A percentile compares a stretch with the other conserved stretches of the same genome.
Conservation (phyloP, 2,888 invertebrate genomes). For the Ennomos quercinarius region DNA sequence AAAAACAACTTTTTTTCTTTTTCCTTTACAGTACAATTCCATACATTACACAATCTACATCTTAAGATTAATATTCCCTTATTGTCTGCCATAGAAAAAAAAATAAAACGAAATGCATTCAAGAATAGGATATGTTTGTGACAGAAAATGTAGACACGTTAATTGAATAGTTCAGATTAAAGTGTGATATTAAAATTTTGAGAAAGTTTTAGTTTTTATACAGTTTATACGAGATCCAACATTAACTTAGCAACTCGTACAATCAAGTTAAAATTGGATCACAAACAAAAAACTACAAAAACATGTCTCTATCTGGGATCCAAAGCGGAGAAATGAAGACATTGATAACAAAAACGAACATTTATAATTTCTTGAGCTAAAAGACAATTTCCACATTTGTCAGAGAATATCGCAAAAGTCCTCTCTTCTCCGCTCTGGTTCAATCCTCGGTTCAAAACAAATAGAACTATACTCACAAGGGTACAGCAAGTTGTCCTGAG, state of each 20-base stretch:
- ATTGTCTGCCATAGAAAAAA: conserved; percentile 25
- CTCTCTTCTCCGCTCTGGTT: conserved; percentile 21
- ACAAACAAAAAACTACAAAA: no score
- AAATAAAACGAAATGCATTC: conserved; percentile 17
- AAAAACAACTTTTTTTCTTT: conserved; percentile 43
- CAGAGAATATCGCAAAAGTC: conserved; percentile 28
- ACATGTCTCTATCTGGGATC: no score
- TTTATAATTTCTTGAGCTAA: background rate
- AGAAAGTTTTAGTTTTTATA: no score
- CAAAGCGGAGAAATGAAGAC: no score
- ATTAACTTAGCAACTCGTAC: no score
- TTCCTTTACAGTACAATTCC: conserved; percentile 48
- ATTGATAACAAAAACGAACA: no score
- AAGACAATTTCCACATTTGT: background rate
- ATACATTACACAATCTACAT: conserved; percentile 37
- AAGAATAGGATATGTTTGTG: conserved; percentile 27
- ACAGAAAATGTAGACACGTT: conserved; percentile 22
- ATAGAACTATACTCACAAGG: conserved; percentile 84
- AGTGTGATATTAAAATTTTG: no score
- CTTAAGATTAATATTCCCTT: conserved; percentile 37
- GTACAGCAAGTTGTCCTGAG: conserved; percentile 87
- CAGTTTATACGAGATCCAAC: no score
- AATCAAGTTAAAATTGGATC: no score
- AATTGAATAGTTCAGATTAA: conserved; percentile 19
- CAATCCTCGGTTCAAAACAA: conserved; percentile 25